These are phyloP conservation scores for Ectemnius lituratus DNA, from an alignment of 2,888 invertebrate species.

Conservation along the genomic window DNA sequence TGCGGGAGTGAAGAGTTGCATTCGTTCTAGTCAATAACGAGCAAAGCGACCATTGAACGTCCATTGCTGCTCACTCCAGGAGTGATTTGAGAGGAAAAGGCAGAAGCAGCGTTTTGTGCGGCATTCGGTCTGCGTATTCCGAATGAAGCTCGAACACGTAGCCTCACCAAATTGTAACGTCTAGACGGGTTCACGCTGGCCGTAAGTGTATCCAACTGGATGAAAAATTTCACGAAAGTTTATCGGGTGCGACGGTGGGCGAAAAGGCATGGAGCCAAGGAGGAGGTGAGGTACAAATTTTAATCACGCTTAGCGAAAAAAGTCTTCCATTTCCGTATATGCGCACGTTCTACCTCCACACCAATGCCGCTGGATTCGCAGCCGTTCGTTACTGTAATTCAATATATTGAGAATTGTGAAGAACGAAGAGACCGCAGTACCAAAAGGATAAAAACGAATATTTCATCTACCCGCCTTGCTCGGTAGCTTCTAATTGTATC, in stretches of 20 bases:
- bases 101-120: conserved; percentile 5
- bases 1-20: background rate
- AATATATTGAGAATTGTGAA: conserved; percentile 21
- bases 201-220: background rate
- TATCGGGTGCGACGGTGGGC: background rate
- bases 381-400: conserved; percentile 41
- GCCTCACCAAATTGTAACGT: no score
- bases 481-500: background rate
- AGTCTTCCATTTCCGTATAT: background rate
- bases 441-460: background rate
- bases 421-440: background rate
- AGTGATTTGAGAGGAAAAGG: conserved; percentile 4
- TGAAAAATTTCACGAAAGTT: conserved; percentile 5
- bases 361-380: background rate
- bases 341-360: no score
- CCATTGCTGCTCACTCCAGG: conserved; percentile 15
- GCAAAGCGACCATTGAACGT: conserved; percentile 20
- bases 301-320: background rate
- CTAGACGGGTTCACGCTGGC: no score
- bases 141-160: conserved; percentile 1
- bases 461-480: background rate
- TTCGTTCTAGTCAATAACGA: conserved; percentile 1
- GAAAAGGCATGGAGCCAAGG: background rate
- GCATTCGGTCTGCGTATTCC: conserved; percentile 9
- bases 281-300: background rate